Percentiles rank a stretch among this genome's conserved stretches.
Evolutionary conservation across 2,113 vertebrate genomes (phyloP).

Genomic region (Bagarius yarrelli): DNA sequence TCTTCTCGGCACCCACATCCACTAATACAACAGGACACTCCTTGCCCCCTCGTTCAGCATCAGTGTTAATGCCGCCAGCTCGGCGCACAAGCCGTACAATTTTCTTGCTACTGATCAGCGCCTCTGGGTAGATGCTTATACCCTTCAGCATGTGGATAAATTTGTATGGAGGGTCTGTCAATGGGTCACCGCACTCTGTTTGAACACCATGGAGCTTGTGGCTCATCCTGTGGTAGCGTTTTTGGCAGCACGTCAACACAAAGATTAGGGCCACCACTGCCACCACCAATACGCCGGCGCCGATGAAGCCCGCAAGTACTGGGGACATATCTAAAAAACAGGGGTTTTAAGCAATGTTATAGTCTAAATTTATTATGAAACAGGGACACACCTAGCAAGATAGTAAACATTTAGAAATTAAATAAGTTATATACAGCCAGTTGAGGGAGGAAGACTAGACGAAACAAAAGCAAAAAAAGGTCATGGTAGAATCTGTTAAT

Average conservation of each 20-base stretch:
- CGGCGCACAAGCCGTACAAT: slow-evolving; percentile 72
- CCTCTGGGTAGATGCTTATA: slow-evolving; percentile 96
- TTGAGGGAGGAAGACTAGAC: no score
- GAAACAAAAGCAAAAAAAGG: background rate
- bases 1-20: slow-evolving; percentile 73
- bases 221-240: slow-evolving; percentile 77
- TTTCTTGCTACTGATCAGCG: slow-evolving; percentile 88
- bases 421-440: no score
- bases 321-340: slow-evolving; percentile 86
- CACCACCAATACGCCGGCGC: slow-evolving; percentile 86
- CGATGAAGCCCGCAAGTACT: slow-evolving; percentile 88
- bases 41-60: background rate
- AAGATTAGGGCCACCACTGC: slow-evolving; percentile 84
- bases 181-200: slow-evolving; percentile 61
- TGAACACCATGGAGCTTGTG: slow-evolving; percentile 73
- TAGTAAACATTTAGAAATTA: background rate
- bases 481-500: background rate
- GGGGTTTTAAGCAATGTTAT: background rate
- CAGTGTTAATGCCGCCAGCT: slow-evolving; percentile 33
- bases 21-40: slow-evolving; percentile 66
- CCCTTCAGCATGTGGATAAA: slow-evolving; percentile 99
- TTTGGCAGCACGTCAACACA: slow-evolving; percentile 93
- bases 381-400: background rate
- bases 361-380: background rate
- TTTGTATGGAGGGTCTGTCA: slow-evolving; percentile 84